Base-by-base conservation (phyloP, 1,140 invertebrate species). In the Pogonomyrmex californicus region DNA sequence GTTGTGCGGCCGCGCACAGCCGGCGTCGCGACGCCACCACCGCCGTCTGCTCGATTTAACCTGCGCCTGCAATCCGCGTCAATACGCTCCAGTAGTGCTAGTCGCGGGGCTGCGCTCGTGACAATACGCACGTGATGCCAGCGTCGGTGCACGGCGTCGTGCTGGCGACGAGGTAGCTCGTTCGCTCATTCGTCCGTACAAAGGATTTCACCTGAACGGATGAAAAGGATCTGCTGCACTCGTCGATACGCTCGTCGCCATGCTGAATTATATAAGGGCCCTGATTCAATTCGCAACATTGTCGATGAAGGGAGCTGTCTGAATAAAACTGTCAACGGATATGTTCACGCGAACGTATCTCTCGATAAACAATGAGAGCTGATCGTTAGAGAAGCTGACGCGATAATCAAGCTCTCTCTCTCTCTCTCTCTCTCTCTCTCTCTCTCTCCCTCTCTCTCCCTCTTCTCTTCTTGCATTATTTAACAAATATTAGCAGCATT, bases 11-110 rank as follows among this genome's bases (percentile, higher is more conserved):
- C 87, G 88, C 89, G 93, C 93, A 90, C 90, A 91, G 85, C 90
- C 89, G 89, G 89, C 90, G 92, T 91, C 91, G 92, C 91, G 93
- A 92, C 91, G 92, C 93, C 91, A 90, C 93, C 88, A 90, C 88
- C 91, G 92, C 90, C 91, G 92, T 93, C 93, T 94, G 93, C 92
- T 93, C 93, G 88, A 93, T 94, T 93, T 93, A 93, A 93, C 91
- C 92, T 66, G 90, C 89, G 89, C 86, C 89, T 90, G 78, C 92
- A 89, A 91, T 87, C 87, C 88, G 90, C 92, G 91, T 92, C 92
- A 92, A 91, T 93, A 92, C 91, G 90, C 90, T 90, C 58, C 82
- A 23, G 88, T 10, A 49, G 41, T 51, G 79, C 56, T 86, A 90
- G 76, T 86, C 87, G 85, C 89, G 76, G 65, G 70, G 58, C 63